Base-by-base conservation (phyloP, 1,140 invertebrate genomes). In the Zaprionus davidi region DNA sequence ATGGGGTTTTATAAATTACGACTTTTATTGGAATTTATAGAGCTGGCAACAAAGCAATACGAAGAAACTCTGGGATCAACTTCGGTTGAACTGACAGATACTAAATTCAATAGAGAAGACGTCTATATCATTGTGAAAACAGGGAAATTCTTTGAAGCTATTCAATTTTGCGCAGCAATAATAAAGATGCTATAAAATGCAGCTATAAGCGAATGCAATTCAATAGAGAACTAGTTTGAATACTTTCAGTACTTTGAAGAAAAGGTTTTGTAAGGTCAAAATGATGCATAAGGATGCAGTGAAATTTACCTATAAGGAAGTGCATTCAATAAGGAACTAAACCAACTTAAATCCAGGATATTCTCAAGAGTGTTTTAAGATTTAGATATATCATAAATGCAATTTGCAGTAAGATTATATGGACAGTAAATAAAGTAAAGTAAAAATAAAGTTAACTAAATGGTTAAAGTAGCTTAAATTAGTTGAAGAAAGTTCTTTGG, bases 301-400 rank as follows among this genome's bases (percentile, higher is more conserved):
- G 13, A 38, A 38, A 38, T 5, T 38, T 5, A 38, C 0, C 13
- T 5, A 38, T 38, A 38, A 38, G 13, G 11, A 12, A 38, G 4
- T 38, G 0, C 0, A 38, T 13, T 38, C 1, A 38, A 38, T 9
- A 13, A 13, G 4, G 0, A 31, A 28, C 26, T 28, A 28, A 7
- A 28, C 1, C 0, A 28, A 7, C 6, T 28, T 28, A 28, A 6
- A 0, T 1, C 26, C 1, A 28, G 3, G 0, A 11, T 0, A 34
- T 11, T 3, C 9, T 34, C 9, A 11, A 11, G 2, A 34, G 2
- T 0, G 31, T 34, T 1, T 34, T 11, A 11, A 34, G 3, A 34
- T 34, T 34, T 3, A 34, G 31, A 2, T 34, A 34, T 11, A 34
- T 11, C 0, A 0, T n/a, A 11, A 34, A 34, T 34, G 31, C 31